Percentiles rank a stretch among this genome's conserved stretches.
Conservation (phyloP, 1,140 invertebrate species). For the Eueides isabella region DNA sequence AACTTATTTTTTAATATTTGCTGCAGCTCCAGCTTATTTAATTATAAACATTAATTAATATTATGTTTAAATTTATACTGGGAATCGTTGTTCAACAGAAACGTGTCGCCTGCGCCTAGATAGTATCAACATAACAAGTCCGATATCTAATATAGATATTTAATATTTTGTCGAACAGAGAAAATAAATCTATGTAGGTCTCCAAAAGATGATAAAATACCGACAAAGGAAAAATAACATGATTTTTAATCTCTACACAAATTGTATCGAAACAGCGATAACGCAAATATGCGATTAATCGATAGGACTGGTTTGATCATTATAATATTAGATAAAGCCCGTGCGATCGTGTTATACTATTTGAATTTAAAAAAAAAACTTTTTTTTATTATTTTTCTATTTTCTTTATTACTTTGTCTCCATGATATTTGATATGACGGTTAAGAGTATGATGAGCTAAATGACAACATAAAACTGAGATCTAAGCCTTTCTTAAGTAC, state of each 20-base stretch:
- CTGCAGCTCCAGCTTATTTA: too few species aligned
- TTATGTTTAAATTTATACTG: too few species aligned
- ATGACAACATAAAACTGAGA: too few species aligned
- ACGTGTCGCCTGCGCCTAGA: neutral
- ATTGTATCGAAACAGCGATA: conserved; percentile 3
- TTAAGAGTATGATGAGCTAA: too few species aligned
- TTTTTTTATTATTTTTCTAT: neutral
- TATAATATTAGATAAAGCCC: neutral
- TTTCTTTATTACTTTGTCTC: too few species aligned
- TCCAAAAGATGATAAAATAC: conserved; percentile 18
- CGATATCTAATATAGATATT: neutral
- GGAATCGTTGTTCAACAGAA: neutral
- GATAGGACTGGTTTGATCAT: conserved; percentile 5
- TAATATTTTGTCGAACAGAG: conserved; percentile 6
- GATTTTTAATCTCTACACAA: conserved; percentile 11
- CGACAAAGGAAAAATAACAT: conserved; percentile 26
- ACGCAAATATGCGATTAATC: conserved; percentile 1
- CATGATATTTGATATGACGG: too few species aligned
- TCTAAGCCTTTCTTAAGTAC: too few species aligned
- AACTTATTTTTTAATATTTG: too few species aligned
- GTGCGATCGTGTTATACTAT: conserved; percentile 4
- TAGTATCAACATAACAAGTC: neutral
- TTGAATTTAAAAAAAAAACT: neutral
- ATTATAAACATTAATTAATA: too few species aligned
- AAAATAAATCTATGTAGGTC: conserved; percentile 24